These are phyloP conservation scores for Echinarachnius parma DNA, from an alignment of 53 echinoderm and acorn worm species.

Conservation along the genomic window DNA sequence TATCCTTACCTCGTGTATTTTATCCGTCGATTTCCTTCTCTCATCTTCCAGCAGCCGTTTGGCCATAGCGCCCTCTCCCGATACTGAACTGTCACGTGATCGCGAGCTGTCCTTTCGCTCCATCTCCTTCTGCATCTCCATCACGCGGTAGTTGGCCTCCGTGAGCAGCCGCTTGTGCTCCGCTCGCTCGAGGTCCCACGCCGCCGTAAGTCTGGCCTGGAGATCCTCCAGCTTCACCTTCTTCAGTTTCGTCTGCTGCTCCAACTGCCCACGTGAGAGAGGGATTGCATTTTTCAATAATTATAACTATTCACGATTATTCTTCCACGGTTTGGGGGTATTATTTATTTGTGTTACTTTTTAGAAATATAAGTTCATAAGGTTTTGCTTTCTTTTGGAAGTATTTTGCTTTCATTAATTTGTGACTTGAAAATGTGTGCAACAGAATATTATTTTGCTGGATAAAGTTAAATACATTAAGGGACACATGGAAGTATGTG, in stretches of 20 bases:
- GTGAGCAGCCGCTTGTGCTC: conserved; percentile 86
- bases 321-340: too few relatives aligned
- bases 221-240: conserved; percentile 92
- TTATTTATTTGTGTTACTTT: too few relatives aligned
- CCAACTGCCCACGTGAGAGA: conserved; percentile 46
- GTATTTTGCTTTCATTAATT: too few relatives aligned
- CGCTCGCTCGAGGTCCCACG: conserved; percentile 87
- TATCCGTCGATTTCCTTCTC: conserved; percentile 44
- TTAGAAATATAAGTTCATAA: too few relatives aligned
- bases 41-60: conserved; percentile 78
- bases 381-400: too few relatives aligned
- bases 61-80: conserved; percentile 67
- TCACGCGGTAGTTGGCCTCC: conserved; percentile 79
- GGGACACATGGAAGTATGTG: too few relatives aligned
- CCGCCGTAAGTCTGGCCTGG: conserved; percentile 75
- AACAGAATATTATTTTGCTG: too few relatives aligned
- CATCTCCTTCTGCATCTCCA: conserved; percentile 76
- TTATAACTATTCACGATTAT: too few relatives aligned
- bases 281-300: too few relatives aligned
- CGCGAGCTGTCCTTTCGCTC: conserved; percentile 57
- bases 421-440: too few relatives aligned
- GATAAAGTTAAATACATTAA: too few relatives aligned
- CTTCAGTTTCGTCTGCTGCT: conserved; percentile 86
- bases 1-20: conserved; percentile 64
- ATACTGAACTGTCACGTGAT: conserved; percentile 57